Conservation (phyloP, 2,797 vertebrate genomes). For the Pogonophryne albipinna region DNA sequence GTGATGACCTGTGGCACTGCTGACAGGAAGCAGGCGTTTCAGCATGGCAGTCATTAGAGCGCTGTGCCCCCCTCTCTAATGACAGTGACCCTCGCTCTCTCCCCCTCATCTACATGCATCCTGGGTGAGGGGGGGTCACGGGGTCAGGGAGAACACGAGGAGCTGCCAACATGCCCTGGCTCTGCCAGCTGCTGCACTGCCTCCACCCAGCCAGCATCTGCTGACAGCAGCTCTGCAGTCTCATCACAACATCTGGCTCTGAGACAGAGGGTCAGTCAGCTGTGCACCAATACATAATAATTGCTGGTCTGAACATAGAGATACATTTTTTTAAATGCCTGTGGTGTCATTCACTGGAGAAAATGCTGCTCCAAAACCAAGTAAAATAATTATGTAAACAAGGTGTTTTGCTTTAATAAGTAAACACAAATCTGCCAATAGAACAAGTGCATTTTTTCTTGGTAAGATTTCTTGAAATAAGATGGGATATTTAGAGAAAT, state of each 20-base stretch:
- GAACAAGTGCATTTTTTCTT: too few species aligned
- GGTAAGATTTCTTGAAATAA: too few species aligned
- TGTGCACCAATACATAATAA: slow-evolving; percentile 27
- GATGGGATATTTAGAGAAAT: too few species aligned
- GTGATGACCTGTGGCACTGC: slow-evolving; percentile 52
- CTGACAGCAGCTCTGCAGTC: slow-evolving; percentile 29
- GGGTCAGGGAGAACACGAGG: slow-evolving; percentile 57
- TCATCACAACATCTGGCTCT: slow-evolving; percentile 37
- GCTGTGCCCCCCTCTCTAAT: slow-evolving; percentile 66
- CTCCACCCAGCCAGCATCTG: slow-evolving; percentile 30
- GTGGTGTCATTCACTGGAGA: neutral
- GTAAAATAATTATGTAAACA: too few species aligned
- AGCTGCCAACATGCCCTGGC: slow-evolving; percentile 67
- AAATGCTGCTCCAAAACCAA: too few species aligned
- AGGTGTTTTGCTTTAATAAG: too few species aligned
- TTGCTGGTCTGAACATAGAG: slow-evolving; percentile 21
- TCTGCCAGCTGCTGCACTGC: slow-evolving; percentile 69
- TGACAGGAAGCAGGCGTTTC: slow-evolving; percentile 77
- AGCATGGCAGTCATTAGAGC: slow-evolving; percentile 71
- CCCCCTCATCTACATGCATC: slow-evolving; percentile 71
- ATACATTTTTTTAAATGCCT: neutral
- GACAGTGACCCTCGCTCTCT: slow-evolving; percentile 53
- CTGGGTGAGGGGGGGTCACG: slow-evolving; percentile 39
- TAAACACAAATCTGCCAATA: too few species aligned
- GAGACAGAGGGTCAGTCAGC: slow-evolving; percentile 20